These are phyloP conservation scores for Pseudomyrmex flavicornis DNA, from an alignment of 1,140 invertebrate genomes.

Conservation along the genomic window DNA sequence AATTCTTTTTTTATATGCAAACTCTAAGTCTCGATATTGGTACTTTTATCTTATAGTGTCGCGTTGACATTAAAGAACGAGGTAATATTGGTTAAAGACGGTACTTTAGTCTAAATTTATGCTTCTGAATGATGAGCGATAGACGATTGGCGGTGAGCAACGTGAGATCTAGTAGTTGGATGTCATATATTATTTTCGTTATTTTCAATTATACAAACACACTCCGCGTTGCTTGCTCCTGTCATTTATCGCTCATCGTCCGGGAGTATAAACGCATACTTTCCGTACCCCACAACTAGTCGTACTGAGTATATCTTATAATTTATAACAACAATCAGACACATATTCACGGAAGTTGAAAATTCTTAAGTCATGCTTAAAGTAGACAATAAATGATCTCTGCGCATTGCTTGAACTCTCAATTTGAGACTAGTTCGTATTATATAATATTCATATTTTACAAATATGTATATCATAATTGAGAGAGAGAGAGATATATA, in stretches of 20 bases:
- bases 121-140: too few relatives aligned
- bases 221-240: too few relatives aligned
- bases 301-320: slow-evolving; percentile 31
- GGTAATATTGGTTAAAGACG: slow-evolving; percentile 50
- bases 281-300: slow-evolving; percentile 14
- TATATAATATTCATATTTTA: slow-evolving; percentile 20
- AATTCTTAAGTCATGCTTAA: slow-evolving; percentile 24
- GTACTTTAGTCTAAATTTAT: not conserved
- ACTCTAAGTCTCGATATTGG: too few relatives aligned
- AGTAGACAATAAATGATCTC: slow-evolving; percentile 9
- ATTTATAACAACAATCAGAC: slow-evolving; percentile 11
- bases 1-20: too few relatives aligned
- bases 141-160: too few relatives aligned
- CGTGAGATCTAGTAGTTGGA: too few relatives aligned
- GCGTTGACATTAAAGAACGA: slow-evolving; percentile 43
- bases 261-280: too few relatives aligned
- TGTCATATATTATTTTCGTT: too few relatives aligned
- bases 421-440: slow-evolving; percentile 1
- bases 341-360: slow-evolving; percentile 17
- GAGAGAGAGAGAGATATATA: too few relatives aligned
- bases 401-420: slow-evolving; percentile 32
- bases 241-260: too few relatives aligned
- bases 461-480: slow-evolving; percentile 3
- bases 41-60: slow-evolving; percentile 19
- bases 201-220: too few relatives aligned